Evolutionary conservation across 2,888 invertebrate genomes (phyloP).

Genomic region (Lissonota sp.): DNA sequence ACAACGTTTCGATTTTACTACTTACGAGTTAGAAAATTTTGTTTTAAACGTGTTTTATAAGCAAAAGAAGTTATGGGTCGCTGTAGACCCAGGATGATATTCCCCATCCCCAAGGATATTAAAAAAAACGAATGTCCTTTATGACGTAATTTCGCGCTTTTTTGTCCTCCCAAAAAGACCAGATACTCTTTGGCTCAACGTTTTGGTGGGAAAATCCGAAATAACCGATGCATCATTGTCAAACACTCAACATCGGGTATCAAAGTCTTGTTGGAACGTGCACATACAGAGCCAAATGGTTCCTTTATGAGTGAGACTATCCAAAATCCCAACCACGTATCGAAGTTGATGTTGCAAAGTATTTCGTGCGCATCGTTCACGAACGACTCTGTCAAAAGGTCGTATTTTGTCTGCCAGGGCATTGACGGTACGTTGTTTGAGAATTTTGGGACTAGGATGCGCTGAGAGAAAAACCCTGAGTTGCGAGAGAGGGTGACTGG

Average conservation of each 20-base stretch:
- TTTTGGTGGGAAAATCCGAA: slow-evolving; percentile 63
- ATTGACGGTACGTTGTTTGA: too few species aligned
- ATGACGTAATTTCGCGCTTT: too few species aligned
- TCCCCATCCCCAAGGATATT: too few species aligned
- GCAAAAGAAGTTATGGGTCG: too few species aligned
- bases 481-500: background rate
- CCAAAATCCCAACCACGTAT: slow-evolving; percentile 17
- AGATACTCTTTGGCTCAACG: background rate
- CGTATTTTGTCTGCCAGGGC: too few species aligned
- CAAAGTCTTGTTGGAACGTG: slow-evolving; percentile 64
- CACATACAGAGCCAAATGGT: slow-evolving; percentile 31
- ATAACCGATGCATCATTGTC: slow-evolving; percentile 82
- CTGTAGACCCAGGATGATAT: too few species aligned
- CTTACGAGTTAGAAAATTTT: too few species aligned
- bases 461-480: background rate
- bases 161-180: too few species aligned
- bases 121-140: too few species aligned
- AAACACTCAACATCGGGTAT: slow-evolving; percentile 66
- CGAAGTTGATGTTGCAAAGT: slow-evolving; percentile 9
- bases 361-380: slow-evolving; percentile 19
- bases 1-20: too few species aligned
- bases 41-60: too few species aligned
- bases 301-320: slow-evolving; percentile 18
- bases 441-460: background rate
- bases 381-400: background rate